Base-by-base conservation (phyloP, 2,113 vertebrate species). In the Glareola pratincola region DNA sequence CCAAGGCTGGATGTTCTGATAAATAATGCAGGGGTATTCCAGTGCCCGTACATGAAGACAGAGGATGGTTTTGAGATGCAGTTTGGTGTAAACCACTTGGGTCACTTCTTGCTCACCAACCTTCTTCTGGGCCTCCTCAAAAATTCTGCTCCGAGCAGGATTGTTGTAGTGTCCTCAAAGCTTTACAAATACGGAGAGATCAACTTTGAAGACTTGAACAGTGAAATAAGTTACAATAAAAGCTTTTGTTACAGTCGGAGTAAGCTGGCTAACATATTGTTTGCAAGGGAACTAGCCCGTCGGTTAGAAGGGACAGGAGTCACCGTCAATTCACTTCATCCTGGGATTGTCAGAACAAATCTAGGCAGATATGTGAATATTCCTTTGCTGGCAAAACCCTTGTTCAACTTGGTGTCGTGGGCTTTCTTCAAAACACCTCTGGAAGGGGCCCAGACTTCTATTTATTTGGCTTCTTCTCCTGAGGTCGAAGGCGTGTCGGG, bases 41-140 rank as follows among this genome's bases (percentile, higher is more conserved):
- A 99, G 96, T 99, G 99, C 95, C 99, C 99, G 0, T 99, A 99
- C 91, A 98, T 97, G 86, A 99, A 98, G 98, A 99, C 99, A 0
- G 99, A 99, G 94, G 99, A 99, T 39, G 99, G 99, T 13, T 99
- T 99, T 96, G 99, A 99, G 97, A 99, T 99, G 99, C 99, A 99
- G 67, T 98, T 99, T 14, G 99, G 99, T 8, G 99, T 99, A 86
- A 99, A 99, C 94, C 99, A 99, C 90, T 98, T 99, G 78, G 99
- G 99, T 30, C 99, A 99, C 97, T 99, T 99, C 97, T 98, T 99
- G 47, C 99, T 99, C 93, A 99, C 99, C 56, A 98, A 98, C 89
- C 99, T 99, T 82, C 98, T 99, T 85, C 98, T 99, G 67, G 99
- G 99, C 90, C 98, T 99, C 21, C 98, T 99, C 75, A 99, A 99